Evolutionary conservation across 2,797 vertebrate genomes (phyloP), one percentile per base, ranked within the genome.

Genomic region (Xenopus petersii): DNA sequence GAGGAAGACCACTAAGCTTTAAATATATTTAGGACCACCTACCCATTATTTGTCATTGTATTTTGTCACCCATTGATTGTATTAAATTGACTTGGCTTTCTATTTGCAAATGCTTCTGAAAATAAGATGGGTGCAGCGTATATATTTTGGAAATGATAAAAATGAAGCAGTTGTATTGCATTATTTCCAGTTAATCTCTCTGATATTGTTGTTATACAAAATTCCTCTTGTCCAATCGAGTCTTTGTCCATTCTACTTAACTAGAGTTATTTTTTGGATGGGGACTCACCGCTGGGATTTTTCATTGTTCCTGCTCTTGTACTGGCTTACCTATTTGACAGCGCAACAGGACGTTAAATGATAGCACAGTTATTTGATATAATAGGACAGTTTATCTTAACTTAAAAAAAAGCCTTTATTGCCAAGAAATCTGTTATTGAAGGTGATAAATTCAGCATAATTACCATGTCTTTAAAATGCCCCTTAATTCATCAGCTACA

Each of bases 401-500:
- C 67, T 73, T n/a, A n/a, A 30, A 63, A 82, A 81, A 75, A 70
- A 90, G 81, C 75, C 80, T 72, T 88, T 74, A 83, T 82, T 86
- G 83, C 79, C 83, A 85, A 80, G 68, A 77, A 86, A 83, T 84
- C 86, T 86, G 80, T 84, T 89, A 86, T 84, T 81, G 86, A 81
- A 90, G 80, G 75, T 82, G 85, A 85, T 83, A 88, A 90, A 89
- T 87, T 81, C 83, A 49, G 84, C 72, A 82, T 88, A 89, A 89
- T 88, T 89, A 85, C 73, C 0, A 0, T 82, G 81, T 83, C 76
- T 85, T 66, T 84, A 87, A 88, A 88, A 85, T 75, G 80, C 77
- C 82, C 71, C 75, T 89, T 81, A 84, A 87, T 88, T 86, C 71
- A 85, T 76, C 73, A 82, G 79, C 82, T 83, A 82, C 84, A 89